Evolutionary conservation across 2,888 invertebrate genomes (phyloP).

Genomic region (Athripsodes cinereus): DNA sequence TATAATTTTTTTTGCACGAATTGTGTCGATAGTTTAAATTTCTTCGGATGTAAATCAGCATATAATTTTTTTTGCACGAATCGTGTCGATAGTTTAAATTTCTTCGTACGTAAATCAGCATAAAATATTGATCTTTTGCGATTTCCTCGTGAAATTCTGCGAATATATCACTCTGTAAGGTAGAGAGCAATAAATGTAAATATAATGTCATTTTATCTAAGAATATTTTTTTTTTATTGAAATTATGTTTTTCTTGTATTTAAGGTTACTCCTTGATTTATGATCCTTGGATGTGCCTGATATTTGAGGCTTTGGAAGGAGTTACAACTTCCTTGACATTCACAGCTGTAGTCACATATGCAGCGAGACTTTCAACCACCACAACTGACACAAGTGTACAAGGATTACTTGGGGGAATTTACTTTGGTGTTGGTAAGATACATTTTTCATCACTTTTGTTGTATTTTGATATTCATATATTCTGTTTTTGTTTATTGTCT

Average conservation of each 20-base stretch:
- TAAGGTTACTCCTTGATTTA: constrained; percentile 72
- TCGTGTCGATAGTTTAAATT: too few relatives aligned
- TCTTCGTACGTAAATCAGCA: too few relatives aligned
- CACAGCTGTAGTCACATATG: constrained; percentile 73
- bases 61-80: too few relatives aligned
- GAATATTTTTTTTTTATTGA: too few relatives aligned
- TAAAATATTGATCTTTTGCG: too few relatives aligned
- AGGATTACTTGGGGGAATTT: constrained; percentile 71
- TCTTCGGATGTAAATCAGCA: too few relatives aligned
- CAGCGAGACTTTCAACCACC: constrained; percentile 64
- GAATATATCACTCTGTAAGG: too few relatives aligned
- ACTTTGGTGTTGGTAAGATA: constrained; percentile 64
- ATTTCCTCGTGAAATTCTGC: too few relatives aligned
- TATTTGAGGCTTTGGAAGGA: constrained; percentile 73
- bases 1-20: too few relatives aligned
- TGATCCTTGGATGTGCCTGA: constrained; percentile 68
- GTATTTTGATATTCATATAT: background rate
- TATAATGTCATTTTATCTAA: too few relatives aligned
- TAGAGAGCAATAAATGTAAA: too few relatives aligned
- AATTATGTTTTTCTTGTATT: constrained; percentile 13
- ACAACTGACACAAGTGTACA: constrained; percentile 72
- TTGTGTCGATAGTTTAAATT: too few relatives aligned
- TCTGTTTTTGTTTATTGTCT: background rate
- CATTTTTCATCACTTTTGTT: background rate
- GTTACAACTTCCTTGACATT: constrained; percentile 69